These are phyloP conservation scores for Antheraea pernyi DNA, from an alignment of 1,140 invertebrate species.

Conservation along the genomic window DNA sequence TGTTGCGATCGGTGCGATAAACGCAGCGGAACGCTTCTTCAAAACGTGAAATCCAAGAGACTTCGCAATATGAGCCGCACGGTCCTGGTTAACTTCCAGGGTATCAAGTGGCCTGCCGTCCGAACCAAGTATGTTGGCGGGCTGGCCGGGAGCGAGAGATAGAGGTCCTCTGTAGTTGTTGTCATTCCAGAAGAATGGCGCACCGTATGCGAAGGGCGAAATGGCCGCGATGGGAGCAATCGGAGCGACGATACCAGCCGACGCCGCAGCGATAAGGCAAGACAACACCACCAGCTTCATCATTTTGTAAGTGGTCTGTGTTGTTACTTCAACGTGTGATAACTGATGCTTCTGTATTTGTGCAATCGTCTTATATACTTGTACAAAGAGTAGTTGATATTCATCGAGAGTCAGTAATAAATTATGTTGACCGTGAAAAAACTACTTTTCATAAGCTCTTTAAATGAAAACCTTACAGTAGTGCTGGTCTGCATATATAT, in stretches of 20 bases:
- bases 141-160: slow-evolving; percentile 63
- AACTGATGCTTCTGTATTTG: slow-evolving; percentile 46
- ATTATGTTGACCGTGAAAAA: slow-evolving; percentile 48
- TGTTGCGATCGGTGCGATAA: slow-evolving; percentile 19
- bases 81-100: slow-evolving; percentile 72
- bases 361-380: slow-evolving; percentile 46
- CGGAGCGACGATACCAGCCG: slow-evolving; percentile 50
- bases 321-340: slow-evolving; percentile 42
- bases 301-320: slow-evolving; percentile 71
- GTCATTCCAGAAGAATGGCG: slow-evolving; percentile 20
- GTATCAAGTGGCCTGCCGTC: slow-evolving; percentile 64
- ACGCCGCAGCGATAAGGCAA: slow-evolving; percentile 71
- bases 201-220: slow-evolving; percentile 33
- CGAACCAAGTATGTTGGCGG: slow-evolving; percentile 52
- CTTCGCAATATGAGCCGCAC: slow-evolving; percentile 59
- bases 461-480: neutral
- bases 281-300: slow-evolving; percentile 81
- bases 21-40: slow-evolving; percentile 35
- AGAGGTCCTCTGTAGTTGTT: slow-evolving; percentile 60
- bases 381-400: slow-evolving; percentile 29
- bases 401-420: slow-evolving; percentile 43
- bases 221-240: slow-evolving; percentile 30
- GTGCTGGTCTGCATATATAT: no score
- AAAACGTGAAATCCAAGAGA: slow-evolving; percentile 31
- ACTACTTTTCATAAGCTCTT: slow-evolving; percentile 38